Evolutionary conservation across 2,113 vertebrate species (phyloP).

Genomic region (Smithornis capensis): DNA sequence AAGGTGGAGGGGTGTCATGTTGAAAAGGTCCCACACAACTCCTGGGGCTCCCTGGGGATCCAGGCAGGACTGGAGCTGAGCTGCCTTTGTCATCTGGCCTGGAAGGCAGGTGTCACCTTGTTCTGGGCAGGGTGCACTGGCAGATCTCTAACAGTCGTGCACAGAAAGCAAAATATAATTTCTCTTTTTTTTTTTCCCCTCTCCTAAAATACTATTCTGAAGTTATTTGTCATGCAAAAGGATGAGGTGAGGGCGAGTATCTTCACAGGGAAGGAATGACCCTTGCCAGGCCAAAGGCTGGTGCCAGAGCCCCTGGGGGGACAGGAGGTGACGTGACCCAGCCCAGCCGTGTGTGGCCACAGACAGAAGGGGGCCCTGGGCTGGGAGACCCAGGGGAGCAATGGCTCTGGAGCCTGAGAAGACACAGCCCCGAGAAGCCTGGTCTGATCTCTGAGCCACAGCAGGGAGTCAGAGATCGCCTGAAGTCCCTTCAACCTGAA

Average conservation of each 20-base stretch:
- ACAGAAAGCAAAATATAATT: neutral
- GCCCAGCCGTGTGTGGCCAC: neutral
- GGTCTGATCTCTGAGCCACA: neutral
- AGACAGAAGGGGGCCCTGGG: neutral
- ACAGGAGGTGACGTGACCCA: neutral
- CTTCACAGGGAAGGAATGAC: neutral
- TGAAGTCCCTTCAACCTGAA: neutral
- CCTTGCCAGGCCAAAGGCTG: neutral
- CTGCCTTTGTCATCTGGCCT: neutral
- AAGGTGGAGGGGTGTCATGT: neutral
- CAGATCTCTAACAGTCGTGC: neutral
- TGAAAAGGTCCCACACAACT: neutral
- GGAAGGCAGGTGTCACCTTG: neutral
- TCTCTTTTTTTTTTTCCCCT: too few relatives aligned
- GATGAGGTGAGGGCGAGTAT: neutral
- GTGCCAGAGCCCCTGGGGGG: neutral
- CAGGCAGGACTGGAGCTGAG: neutral
- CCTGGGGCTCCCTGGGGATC: neutral
- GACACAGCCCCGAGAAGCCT: neutral
- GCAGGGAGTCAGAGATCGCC: neutral
- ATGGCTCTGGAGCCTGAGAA: neutral
- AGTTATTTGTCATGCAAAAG: neutral
- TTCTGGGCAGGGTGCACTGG: neutral
- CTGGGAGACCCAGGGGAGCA: neutral
- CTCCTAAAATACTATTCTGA: neutral